Evolutionary conservation across 2,888 invertebrate species (phyloP), one percentile per base, ranked within the genome.

Genomic region (Endomychus coccineus): DNA sequence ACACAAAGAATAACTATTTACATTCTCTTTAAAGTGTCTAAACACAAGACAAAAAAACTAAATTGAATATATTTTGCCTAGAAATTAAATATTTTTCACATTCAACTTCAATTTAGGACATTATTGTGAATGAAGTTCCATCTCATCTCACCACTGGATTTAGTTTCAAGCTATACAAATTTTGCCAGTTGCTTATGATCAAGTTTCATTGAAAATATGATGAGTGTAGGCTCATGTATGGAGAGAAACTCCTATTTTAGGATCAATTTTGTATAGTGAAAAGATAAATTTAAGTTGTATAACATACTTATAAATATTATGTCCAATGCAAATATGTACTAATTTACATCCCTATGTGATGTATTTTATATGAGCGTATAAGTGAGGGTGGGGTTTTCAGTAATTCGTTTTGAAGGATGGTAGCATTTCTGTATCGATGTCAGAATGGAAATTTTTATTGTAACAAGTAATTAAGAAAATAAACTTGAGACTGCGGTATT

Each of bases 221-320:
- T n/a, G n/a, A n/a, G n/a, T n/a, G n/a, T n/a, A n/a, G n/a, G n/a
- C n/a, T n/a, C n/a, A n/a, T n/a, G n/a, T n/a, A n/a, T 33, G 44
- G 34, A 45, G 51, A 39, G 44, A 41, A 45, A 44, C 48, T 51
- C 52, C 48, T 49, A 50, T 51, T 51, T 59, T 62, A 63, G 62
- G 60, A 63, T 60, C 61, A 64, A 63, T 64, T 64, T 64, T 64
- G 64, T 64, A 63, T 63, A 63, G 61, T 59, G 54, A 60, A n/a
- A 58, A 50, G 55, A 55, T 50, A 50, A 54, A 51, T 55, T 52
- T 56, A 59, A 59, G 60, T 56, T 61, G 58, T 61, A 58, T 58
- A 58, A 61, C 56, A 59, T 59, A 58, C 57, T 52, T 59, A 59
- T 57, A 58, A 56, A 56, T 60, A 57, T 54, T 51, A 54, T 60